phyloP scores from a whole-genome alignment of 1,140 invertebrate species.

The Drosophila takahashii region DNA sequence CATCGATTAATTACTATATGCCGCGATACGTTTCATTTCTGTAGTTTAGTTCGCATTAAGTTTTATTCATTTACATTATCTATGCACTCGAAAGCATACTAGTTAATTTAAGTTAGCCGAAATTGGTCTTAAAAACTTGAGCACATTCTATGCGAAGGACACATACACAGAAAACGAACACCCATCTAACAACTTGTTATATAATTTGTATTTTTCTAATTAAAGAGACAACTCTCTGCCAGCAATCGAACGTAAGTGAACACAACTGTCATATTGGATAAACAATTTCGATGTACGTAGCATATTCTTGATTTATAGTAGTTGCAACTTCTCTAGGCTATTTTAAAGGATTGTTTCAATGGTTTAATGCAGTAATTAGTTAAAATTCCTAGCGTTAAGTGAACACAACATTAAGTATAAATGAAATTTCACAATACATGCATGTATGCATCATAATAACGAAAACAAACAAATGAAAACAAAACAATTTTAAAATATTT shows the following conservation, averaged over 20 bases:
- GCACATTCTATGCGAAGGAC: conserved; percentile 63
- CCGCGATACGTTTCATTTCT: conserved; percentile 40
- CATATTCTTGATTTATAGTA: conserved; percentile 72
- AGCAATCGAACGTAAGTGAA: conserved; percentile 77
- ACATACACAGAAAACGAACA: conserved; percentile 44
- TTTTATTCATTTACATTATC: conserved; percentile 43
- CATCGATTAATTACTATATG: conserved; percentile 56
- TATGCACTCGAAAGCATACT: conserved; percentile 33
- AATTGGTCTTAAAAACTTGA: conserved; percentile 65
- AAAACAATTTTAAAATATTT: conserved; percentile 77
- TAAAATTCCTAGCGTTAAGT: conserved; percentile 76
- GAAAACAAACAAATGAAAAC: conserved; percentile 52
- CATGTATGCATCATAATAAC: conserved; percentile 49
- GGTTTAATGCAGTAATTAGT: conserved; percentile 77
- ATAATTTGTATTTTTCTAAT: conserved; percentile 70
- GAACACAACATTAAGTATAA: conserved; percentile 66
- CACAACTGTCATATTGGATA: conserved; percentile 81
- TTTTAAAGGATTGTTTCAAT: conserved; percentile 76
- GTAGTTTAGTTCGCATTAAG: conserved; percentile 40
- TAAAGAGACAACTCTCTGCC: conserved; percentile 48
- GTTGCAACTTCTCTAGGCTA: conserved; percentile 80
- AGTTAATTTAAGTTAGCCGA: conserved; percentile 76
- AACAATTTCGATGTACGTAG: conserved; percentile 76
- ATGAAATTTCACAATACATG: conserved; percentile 60
- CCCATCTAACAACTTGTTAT: conserved; percentile 66